Evolutionary conservation across 2,113 vertebrate species (phyloP), one percentile per base, ranked within the genome.

Genomic region (Oreochromis tanganicae): DNA sequence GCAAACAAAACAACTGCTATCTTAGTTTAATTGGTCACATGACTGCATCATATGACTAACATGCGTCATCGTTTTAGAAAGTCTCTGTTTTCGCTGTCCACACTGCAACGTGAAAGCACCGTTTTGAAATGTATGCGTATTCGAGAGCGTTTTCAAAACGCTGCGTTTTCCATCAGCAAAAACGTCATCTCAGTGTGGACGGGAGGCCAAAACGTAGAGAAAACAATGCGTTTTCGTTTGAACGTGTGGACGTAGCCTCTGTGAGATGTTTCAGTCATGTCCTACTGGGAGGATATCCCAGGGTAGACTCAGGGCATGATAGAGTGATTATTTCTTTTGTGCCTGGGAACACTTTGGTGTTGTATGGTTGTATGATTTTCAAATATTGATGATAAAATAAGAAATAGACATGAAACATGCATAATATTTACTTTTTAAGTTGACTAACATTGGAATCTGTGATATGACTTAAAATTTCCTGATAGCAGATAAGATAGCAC

Each of bases 321-420:
- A 57, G 56, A 59, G 56, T 29, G 24, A 59, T 59, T 2, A 59
- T 59, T 59, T 59, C 13, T 59, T 59, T 59, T 29, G 56, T 27
- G 56, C 56, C 24, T 57, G 56, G 56, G 56, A 59, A 16, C 13
- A 29, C 24, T 29, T 59, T 59, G 13, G 56, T 59, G 56, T 59
- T 29, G 7, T 57, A 27, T 27, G 55, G 21, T 27, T 61, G 29
- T 19, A 63, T 36, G 59, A n/a, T 63, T 63, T 19, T 11, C 32
- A 36, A 63, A 63, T 6, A 34, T 34, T 34, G 29, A 63, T 36
- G 9, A 36, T 36, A 36, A 63, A 34, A 63, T 34, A 63, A 19
- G 9, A 63, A 36, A 36, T 63, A 63, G 0, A 0, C 59, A 11
- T 63, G 17, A 63, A n/a, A 63, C 3, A 11, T 63, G 2, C 0